A percentile compares a stretch with the other conserved stretches of the same genome.
phyloP scores from a whole-genome alignment of 2,797 vertebrate species.

The Choloepus didactylus region DNA sequence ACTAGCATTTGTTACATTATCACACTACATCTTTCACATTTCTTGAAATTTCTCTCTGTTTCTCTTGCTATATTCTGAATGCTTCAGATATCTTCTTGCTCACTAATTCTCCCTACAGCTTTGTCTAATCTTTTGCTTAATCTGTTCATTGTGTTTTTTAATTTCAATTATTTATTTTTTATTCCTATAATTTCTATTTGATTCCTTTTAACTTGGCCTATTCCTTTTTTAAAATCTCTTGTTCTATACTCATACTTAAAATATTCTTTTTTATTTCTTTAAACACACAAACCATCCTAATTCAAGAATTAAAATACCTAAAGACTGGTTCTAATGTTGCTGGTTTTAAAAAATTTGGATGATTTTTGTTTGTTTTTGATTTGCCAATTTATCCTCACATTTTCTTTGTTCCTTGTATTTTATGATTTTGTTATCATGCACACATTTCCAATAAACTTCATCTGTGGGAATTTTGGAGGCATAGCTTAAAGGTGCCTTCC shows the following conservation, averaged over 20 bases:
- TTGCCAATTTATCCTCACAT: neutral
- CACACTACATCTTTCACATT: neutral
- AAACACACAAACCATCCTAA: neutral
- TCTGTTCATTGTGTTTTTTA: neutral
- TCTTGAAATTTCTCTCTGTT: neutral
- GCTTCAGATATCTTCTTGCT: neutral
- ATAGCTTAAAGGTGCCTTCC: neutral
- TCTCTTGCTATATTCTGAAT: neutral
- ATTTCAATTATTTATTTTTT: slow-evolving; percentile 19
- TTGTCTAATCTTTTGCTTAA: slow-evolving; percentile 26
- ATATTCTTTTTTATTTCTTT: slow-evolving; percentile 43
- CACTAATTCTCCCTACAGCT: slow-evolving; percentile 56
- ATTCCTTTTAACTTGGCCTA: slow-evolving; percentile 18
- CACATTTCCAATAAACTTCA: slow-evolving; percentile 20
- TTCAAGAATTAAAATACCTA: neutral
- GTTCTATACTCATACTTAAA: neutral
- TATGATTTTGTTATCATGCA: slow-evolving; percentile 28
- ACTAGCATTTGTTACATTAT: neutral
- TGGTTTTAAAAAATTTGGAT: neutral
- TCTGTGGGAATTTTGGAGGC: slow-evolving; percentile 31
- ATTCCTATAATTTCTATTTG: slow-evolving; percentile 15
- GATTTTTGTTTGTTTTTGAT: neutral
- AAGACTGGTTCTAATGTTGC: neutral
- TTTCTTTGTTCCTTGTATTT: slow-evolving; percentile 38
- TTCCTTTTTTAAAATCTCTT: neutral